Evolutionary conservation across 2,888 invertebrate genomes (phyloP).

Genomic region (Harpagoxenus sublaevis): DNA sequence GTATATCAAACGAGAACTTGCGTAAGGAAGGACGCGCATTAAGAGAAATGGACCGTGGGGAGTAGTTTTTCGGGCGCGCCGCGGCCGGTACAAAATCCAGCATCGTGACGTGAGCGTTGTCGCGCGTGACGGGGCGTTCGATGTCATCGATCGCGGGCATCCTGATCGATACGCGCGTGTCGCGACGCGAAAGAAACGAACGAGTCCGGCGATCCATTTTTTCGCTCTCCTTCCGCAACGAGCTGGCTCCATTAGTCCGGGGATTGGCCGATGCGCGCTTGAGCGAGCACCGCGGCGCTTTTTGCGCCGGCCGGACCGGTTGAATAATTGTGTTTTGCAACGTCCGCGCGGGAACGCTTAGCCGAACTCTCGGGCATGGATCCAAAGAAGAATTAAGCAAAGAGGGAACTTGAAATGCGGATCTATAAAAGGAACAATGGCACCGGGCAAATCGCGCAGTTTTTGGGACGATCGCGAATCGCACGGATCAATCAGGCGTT

Average conservation of each 20-base stretch:
- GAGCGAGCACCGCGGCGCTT: constrained; percentile 71
- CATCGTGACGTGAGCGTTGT: constrained; percentile 58
- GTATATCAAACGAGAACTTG: constrained; percentile 21
- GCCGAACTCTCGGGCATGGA: constrained; percentile 67
- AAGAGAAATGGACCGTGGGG: constrained; percentile 65
- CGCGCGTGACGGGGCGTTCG: constrained; percentile 63
- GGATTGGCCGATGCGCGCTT: constrained; percentile 74
- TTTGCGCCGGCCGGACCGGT: constrained; percentile 75
- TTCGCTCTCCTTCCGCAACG: constrained; percentile 63
- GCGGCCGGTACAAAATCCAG: constrained; percentile 61
- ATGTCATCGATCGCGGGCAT: constrained; percentile 44
- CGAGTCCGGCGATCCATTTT: constrained; percentile 64
- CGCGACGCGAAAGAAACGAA: constrained; percentile 59
- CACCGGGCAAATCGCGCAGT: constrained; percentile 53
- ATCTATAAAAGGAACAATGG: constrained; percentile 73
- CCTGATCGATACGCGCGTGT: constrained; percentile 70
- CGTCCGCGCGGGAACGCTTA: constrained; percentile 64
- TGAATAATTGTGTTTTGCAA: constrained; percentile 84
- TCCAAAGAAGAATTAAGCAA: constrained; percentile 74
- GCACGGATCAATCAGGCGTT: constrained; percentile 50
- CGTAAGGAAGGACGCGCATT: constrained; percentile 47
- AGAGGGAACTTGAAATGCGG: constrained; percentile 71
- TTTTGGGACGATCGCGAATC: constrained; percentile 57
- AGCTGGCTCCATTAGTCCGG: constrained; percentile 66
- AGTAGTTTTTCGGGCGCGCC: constrained; percentile 1